Conservation (phyloP, 2,113 vertebrate genomes). For the Pelobates fuscus region DNA sequence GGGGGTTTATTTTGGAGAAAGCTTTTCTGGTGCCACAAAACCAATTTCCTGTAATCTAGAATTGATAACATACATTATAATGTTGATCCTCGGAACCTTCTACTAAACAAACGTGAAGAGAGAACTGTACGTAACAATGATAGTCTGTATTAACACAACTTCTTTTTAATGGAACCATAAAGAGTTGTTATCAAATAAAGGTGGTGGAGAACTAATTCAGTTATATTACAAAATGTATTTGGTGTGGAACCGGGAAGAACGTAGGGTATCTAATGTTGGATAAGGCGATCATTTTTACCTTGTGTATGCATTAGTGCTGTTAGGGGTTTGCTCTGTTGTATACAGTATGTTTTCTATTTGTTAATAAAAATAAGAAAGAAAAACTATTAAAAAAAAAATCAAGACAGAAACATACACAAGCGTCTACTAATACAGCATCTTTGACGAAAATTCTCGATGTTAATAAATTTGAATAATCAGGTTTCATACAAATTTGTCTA, state of each 20-base stretch:
- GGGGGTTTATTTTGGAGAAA: slow-evolving; percentile 60
- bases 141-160: slow-evolving; percentile 77
- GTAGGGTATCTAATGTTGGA: slow-evolving; percentile 73
- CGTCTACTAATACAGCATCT: slow-evolving; percentile 72
- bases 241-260: slow-evolving; percentile 64
- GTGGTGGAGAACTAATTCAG: slow-evolving; percentile 77
- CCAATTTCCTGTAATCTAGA: slow-evolving; percentile 71
- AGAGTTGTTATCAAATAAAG: slow-evolving; percentile 65
- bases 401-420: not conserved
- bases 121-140: slow-evolving; percentile 87
- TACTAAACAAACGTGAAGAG: slow-evolving; percentile 78
- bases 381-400: slow-evolving; percentile 64
- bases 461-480: slow-evolving; percentile 97
- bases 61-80: slow-evolving; percentile 79
- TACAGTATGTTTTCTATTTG: slow-evolving; percentile 97
- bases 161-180: too few species aligned
- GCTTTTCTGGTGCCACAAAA: slow-evolving; percentile 60
- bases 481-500: slow-evolving; percentile 80
- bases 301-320: slow-evolving; percentile 92
- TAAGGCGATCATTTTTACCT: slow-evolving; percentile 92
- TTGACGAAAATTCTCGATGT: slow-evolving; percentile 85
- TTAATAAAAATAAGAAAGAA: slow-evolving; percentile 82
- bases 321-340: slow-evolving; percentile 86
- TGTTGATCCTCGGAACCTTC: slow-evolving; percentile 74
- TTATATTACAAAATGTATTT: slow-evolving; percentile 68